phyloP scores from a whole-genome alignment of 2,888 invertebrate species.

The Acanthoscelides obtectus region DNA sequence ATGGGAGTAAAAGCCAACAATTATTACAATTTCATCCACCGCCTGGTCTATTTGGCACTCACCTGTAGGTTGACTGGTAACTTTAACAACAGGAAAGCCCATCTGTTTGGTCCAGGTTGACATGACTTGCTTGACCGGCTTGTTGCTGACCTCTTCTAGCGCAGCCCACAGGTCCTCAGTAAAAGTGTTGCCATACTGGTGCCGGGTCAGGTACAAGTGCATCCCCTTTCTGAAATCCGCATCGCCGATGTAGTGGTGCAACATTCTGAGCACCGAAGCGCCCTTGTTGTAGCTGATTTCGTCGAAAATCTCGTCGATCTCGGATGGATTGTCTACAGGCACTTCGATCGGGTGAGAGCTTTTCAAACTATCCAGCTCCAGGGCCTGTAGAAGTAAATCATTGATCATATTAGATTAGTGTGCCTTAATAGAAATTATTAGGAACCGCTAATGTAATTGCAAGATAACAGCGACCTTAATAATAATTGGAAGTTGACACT shows the following conservation, averaged over 20 bases:
- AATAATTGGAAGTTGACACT: too few species aligned
- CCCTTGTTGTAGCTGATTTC: constrained; percentile 96
- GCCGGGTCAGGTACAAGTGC: constrained; percentile 80
- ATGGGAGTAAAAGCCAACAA: too few species aligned
- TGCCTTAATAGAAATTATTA: too few species aligned
- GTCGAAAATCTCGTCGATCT: constrained; percentile 97
- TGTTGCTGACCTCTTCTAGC: constrained; percentile 80
- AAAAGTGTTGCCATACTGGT: constrained; percentile 86
- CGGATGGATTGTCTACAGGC: constrained; percentile 88
- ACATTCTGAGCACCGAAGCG: constrained; percentile 90
- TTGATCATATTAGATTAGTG: too few species aligned
- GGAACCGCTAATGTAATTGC: too few species aligned
- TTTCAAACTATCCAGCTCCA: constrained; percentile 82
- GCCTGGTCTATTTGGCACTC: constrained; percentile 2
- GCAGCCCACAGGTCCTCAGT: constrained; percentile 93
- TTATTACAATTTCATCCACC: too few species aligned
- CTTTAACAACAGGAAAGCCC: constrained; percentile 86
- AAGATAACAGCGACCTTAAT: too few species aligned
- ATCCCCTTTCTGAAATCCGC: constrained; percentile 89
- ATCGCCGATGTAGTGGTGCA: constrained; percentile 90
- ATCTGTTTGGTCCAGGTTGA: constrained; percentile 96
- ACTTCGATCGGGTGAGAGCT: constrained; percentile 97
- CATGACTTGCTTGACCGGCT: constrained; percentile 90
- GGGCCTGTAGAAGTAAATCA: constrained; percentile 53
- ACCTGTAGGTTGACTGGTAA: constrained; percentile 40